Percentiles rank a stretch among this genome's conserved stretches.
Evolutionary conservation across 2,797 vertebrate species (phyloP).

Genomic region (Smutsia gigantea): DNA sequence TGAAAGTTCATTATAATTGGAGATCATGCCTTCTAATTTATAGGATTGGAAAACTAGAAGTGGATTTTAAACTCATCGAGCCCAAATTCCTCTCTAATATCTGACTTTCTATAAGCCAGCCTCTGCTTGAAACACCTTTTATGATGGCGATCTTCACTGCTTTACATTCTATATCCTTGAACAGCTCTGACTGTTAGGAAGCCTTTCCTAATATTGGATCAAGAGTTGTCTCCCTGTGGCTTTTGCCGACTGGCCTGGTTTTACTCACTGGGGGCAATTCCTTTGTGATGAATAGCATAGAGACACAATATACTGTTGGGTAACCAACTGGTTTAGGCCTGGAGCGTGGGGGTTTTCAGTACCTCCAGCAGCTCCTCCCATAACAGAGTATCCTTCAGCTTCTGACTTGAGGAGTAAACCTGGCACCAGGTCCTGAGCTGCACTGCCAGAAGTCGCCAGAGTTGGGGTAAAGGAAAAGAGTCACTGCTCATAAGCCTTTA

Average conservation of each 20-base stretch:
- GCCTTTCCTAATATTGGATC: not conserved
- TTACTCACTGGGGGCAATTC: not conserved
- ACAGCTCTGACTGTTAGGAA: not conserved
- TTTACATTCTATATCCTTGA: not conserved
- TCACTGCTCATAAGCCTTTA: not conserved
- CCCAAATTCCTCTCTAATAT: not conserved
- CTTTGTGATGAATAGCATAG: not conserved
- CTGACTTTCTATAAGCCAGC: conserved; percentile 1
- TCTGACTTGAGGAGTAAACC: not conserved
- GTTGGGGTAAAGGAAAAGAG: not conserved
- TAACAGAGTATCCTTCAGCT: not conserved
- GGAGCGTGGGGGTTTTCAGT: not conserved
- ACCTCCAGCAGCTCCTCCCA: not conserved
- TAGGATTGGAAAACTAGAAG: not conserved
- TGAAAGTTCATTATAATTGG: not conserved
- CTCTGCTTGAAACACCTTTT: not conserved
- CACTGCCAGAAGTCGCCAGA: not conserved
- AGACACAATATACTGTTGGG: not conserved
- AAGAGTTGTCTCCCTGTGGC: not conserved
- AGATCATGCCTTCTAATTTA: not conserved
- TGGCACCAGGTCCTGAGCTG: not conserved
- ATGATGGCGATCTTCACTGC: not conserved
- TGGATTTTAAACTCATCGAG: not conserved
- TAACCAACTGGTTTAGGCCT: not conserved
- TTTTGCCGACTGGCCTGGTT: not conserved